These are phyloP conservation scores for Drosophila trapezifrons DNA, from an alignment of 1,140 invertebrate species.

Conservation along the genomic window DNA sequence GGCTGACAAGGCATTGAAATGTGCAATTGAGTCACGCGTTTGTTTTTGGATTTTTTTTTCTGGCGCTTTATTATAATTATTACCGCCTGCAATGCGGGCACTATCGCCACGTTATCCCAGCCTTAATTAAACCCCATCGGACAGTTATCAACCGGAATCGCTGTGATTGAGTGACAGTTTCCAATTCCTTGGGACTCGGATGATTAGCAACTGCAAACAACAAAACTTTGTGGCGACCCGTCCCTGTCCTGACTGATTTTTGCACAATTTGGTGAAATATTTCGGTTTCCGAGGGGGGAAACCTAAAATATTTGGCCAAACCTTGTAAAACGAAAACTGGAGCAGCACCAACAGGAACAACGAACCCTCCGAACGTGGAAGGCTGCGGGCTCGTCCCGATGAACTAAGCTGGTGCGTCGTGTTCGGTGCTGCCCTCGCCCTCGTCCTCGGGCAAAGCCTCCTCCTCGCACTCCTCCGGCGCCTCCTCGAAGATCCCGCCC, in stretches of 20 bases:
- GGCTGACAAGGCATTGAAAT: conserved; percentile 18
- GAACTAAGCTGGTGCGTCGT: conserved; percentile 20
- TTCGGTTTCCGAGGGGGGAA: conserved; percentile 10
- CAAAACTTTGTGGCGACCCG: background rate
- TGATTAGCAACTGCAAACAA: conserved; percentile 14
- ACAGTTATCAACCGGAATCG: conserved; percentile 50
- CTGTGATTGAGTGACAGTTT: conserved; percentile 49
- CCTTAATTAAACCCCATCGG: conserved; percentile 68
- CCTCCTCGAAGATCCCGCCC: conserved; percentile 63
- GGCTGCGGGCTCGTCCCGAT: background rate
- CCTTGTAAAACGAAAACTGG: conserved; percentile 14
- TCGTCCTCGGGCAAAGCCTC: conserved; percentile 33
- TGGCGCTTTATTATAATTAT: conserved; percentile 47
- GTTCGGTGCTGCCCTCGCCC: conserved; percentile 13
- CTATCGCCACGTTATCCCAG: conserved; percentile 52
- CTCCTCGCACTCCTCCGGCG: conserved; percentile 41
- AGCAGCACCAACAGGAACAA: background rate
- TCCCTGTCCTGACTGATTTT: background rate
- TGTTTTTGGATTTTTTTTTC: conserved; percentile 23
- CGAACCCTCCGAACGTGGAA: conserved; percentile 4
- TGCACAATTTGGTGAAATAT: conserved; percentile 52
- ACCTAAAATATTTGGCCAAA: conserved; percentile 38
- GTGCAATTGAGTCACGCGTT: conserved; percentile 28
- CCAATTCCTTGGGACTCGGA: conserved; percentile 1
- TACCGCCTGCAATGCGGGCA: conserved; percentile 34